These are phyloP conservation scores for Dasysyrphus albostriatus DNA, from an alignment of 2,888 invertebrate species.

Conservation along the genomic window DNA sequence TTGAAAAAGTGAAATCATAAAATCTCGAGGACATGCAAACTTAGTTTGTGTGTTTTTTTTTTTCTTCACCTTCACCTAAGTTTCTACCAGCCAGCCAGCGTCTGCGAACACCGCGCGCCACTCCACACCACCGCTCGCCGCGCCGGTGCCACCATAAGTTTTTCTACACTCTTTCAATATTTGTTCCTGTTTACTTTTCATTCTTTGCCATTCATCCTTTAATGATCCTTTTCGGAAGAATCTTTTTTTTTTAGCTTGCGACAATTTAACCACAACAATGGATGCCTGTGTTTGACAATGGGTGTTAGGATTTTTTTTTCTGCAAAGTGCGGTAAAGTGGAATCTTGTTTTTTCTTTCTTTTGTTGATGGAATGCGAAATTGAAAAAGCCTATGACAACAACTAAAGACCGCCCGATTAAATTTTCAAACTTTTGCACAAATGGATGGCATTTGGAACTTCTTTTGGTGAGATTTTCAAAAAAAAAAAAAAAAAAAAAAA, in stretches of 20 bases:
- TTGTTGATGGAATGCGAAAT: constrained; percentile 20
- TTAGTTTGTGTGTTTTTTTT: constrained; percentile 27
- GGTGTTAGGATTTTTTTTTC: constrained; percentile 49
- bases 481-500: not conserved
- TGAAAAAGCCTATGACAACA: constrained; percentile 39
- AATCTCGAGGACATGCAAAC: constrained; percentile 70
- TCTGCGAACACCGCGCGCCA: not conserved
- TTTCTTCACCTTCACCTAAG: constrained; percentile 12
- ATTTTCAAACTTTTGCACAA: constrained; percentile 64
- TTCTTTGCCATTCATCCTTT: constrained; percentile 71
- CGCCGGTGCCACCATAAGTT: not conserved
- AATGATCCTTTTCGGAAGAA: constrained; percentile 67
- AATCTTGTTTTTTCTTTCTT: not conserved
- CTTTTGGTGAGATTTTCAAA: constrained; percentile 20
- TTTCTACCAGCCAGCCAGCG: not conserved
- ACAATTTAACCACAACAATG: constrained; percentile 73
- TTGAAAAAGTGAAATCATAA: constrained; percentile 71
- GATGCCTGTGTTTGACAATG: constrained; percentile 69
- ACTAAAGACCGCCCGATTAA: constrained; percentile 56
- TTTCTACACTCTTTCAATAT: constrained; percentile 7
- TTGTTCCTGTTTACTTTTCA: constrained; percentile 70
- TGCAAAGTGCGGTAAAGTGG: constrained; percentile 6
- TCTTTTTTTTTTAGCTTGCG: constrained; percentile 41
- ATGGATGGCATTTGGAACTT: constrained; percentile 35
- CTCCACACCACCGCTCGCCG: not conserved